Percentiles rank a stretch among this genome's conserved stretches.
phyloP scores from a whole-genome alignment of 2,113 vertebrate species.

The Gambusia holbrooki region DNA sequence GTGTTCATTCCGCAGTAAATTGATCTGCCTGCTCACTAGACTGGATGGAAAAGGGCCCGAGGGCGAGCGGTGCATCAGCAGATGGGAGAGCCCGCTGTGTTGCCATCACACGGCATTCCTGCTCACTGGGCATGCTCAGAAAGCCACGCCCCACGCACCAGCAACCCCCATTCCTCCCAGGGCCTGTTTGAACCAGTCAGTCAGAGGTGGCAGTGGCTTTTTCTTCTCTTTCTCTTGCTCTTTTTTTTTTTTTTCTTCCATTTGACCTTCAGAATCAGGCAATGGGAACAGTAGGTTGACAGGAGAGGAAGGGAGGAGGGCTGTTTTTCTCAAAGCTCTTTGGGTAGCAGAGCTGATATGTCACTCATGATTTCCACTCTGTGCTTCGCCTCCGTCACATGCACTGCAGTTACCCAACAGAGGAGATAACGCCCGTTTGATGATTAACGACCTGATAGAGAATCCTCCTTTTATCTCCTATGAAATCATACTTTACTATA shows the following conservation, averaged over 20 bases:
- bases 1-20: constrained; percentile 82
- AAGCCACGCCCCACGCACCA: constrained; percentile 57
- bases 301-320: constrained; percentile 33
- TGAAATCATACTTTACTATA: background rate
- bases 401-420: constrained; percentile 13
- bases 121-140: constrained; percentile 83
- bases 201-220: constrained; percentile 42
- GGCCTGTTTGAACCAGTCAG: constrained; percentile 77
- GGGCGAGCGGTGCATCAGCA: constrained; percentile 77
- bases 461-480: background rate
- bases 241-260: constrained; percentile 41
- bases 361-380: constrained; percentile 72
- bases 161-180: constrained; percentile 18
- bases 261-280: constrained; percentile 76
- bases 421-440: constrained; percentile 12
- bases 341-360: constrained; percentile 61
- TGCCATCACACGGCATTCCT: constrained; percentile 83
- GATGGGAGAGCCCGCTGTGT: constrained; percentile 85
- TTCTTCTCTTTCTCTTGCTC: constrained; percentile 23
- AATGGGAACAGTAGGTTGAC: constrained; percentile 55
- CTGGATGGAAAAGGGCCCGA: constrained; percentile 85
- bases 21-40: constrained; percentile 89
- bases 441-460: background rate
- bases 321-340: constrained; percentile 67
- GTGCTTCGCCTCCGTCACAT: constrained; percentile 53